Base-by-base conservation (phyloP, 2,888 invertebrate genomes). In the Amiota mariae region DNA sequence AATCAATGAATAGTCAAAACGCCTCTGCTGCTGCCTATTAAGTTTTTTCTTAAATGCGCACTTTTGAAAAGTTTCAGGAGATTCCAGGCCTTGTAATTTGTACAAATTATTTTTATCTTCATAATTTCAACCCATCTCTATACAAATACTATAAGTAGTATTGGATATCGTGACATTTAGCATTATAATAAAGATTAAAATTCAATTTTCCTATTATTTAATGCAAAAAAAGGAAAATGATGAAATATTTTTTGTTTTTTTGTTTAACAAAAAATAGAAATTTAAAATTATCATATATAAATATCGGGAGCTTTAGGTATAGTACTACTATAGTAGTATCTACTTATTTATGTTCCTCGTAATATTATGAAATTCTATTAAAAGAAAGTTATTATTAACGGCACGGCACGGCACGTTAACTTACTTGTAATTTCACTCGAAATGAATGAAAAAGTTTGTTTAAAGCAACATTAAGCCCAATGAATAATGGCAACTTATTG, bases 351-450 rank as follows among this genome's bases (percentile, higher is more conserved):
- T 24, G 24, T 36, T 36, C 2, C 36, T 36, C 36, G 36, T 57
- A 57, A 9, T 18, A 57, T 57, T 36, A 63, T 36, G 61, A 63
- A 63, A 36, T 63, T 20, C 61, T 63, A 59, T 59, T 6, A 13
- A 68, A 24, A 51, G 67, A 61, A 49, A 70, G 78, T 76, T 81
- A 72, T 84, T 54, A 85, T 85, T 80, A 82, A n/a, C 46, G 15
- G 76, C 72, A 77, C 46, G 15, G 76, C 72, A 77, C 79, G 74
- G 24, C 24, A 24, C 79, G 73, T 72, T 72, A 75, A 72, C 70
- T 49, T 12, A 49, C 1, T 24, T 3, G 24, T 24, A 2, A 54
- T 54, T n/a, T n/a, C 54, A 10, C n/a, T n/a, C n/a, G n/a, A n/a
- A 12, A 12, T 12, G 54, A n/a, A 24, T 63, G 36, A 68, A 48